Evolutionary conservation across 1,140 invertebrate genomes (phyloP), one percentile per base, ranked within the genome.

Genomic region (Drosophila quadrilineata): DNA sequence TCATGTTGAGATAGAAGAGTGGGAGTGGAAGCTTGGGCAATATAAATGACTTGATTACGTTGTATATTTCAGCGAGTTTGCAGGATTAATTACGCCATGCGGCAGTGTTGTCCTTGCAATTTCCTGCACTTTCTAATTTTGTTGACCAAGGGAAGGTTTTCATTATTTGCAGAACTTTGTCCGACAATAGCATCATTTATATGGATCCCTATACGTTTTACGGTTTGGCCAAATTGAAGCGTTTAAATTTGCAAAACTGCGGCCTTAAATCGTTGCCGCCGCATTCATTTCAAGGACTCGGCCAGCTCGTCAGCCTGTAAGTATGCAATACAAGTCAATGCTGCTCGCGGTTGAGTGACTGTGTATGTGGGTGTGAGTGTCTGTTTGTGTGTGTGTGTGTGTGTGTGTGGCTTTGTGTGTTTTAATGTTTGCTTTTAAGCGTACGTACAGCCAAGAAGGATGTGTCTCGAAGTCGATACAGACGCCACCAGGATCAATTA

Each of bases 221-320:
- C 52, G 90, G 90, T 54, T 90, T 91, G 60, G 75, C 69, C 38
- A 90, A 90, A 67, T 86, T 93, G 48, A 92, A 92, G 80, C 90
- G 91, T 84, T 88, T 93, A 89, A 91, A 90, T 53, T 80, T 93
- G 56, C 91, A 92, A 87, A 91, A 91, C 66, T 93, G 92, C 70
- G 90, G 90, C 60, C 89, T 92, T 59, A 87, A 75, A 36, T 76
- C 90, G 48, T 82, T 92, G 65, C 91, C 92, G 3, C 79, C 84
- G 54, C 88, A 91, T 57, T 89, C 92, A 16, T 88, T 93, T 58
- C 82, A 88, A 67, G 87, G 89, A 62, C 79, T 93, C 33, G 87
- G 59, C 8, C 90, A 90, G 63, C 88, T 92, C 35, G 90, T 90
- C 52, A 91, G 91, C 64, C 87, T 92, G 92, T 93, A 90, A 92